Percentiles rank a stretch among this genome's conserved stretches.
Conservation (phyloP, 1,140 invertebrate genomes). For the Wasmannia auropunctata region DNA sequence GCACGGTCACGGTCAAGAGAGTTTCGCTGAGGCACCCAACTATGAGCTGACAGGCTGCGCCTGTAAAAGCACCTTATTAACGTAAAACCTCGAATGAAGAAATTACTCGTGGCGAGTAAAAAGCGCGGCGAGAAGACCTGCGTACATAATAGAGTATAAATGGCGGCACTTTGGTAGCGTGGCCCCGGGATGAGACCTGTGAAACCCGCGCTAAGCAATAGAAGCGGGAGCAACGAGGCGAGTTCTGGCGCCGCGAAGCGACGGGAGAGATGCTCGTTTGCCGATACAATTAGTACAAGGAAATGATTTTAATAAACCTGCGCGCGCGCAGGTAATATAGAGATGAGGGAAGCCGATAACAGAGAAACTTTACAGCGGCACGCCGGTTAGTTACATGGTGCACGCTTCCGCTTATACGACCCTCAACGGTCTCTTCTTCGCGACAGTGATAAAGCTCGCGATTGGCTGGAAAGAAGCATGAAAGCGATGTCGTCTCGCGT, state of each 20-base stretch:
- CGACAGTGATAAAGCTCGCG: background rate
- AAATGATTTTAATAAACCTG: conserved; percentile 27
- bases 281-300: conserved; percentile 22
- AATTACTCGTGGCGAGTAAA: conserved; percentile 27
- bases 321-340: background rate
- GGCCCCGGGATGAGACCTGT: conserved; percentile 6
- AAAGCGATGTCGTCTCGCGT: background rate
- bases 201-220: conserved; percentile 36
- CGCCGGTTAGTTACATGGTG: background rate
- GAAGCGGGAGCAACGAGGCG: conserved; percentile 11
- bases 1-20: conserved; percentile 13
- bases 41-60: background rate
- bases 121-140: conserved; percentile 19
- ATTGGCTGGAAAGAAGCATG: background rate
- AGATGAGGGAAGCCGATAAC: background rate
- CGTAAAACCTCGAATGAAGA: conserved; percentile 49
- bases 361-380: background rate
- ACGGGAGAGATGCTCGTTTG: conserved; percentile 7
- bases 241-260: conserved; percentile 6
- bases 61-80: conserved; percentile 32
- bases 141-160: conserved; percentile 16
- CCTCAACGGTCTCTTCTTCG: background rate
- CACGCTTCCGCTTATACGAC: background rate
- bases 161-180: background rate
- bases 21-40: background rate